Base-by-base conservation (phyloP, 2,888 invertebrate species). In the Lithophane leautieri region DNA sequence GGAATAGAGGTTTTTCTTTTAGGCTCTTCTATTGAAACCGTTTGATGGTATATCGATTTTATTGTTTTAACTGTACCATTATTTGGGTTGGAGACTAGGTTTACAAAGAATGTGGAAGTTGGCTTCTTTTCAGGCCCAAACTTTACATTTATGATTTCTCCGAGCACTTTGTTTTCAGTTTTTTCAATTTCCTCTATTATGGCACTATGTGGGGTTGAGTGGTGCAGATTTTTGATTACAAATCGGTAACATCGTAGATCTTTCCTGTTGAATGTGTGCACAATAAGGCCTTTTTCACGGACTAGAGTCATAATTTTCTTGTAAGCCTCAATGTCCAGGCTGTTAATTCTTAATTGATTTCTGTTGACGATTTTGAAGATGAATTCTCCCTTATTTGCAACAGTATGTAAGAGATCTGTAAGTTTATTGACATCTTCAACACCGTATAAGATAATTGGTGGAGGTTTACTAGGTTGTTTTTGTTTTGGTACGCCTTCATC, bases 1-100 rank as follows among this genome's bases (percentile, higher is more conserved):
- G 50, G 28, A 60, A 28, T 60, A 16, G 28, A 25, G n/a, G 16
- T 60, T 60, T 28, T 25, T 4, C 9, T 60, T 47, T 16, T 50
- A 50, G 50, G 50, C 50, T 50, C 50, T 50, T 54, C 54, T 54
- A 54, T n/a, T 54, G 12, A 28, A 28, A 60, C 28, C 1, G 58
- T 60, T 61, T 61, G 40, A 25, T 62, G 54, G 12, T 54, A 54
- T 54, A 54, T 54, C n/a, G 62, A 42, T 22, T 42, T 62, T 42
- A 42, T 62, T n/a, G 62, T 42, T 62, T 62, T 62, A 62, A 42
- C 42, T n/a, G 62, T 40, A 14, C 42, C n/a, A n/a, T 62, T 62
- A 16, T n/a, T 62, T n/a, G n/a, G 42, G 42, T 42, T 28, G 28
- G 65, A 25, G 6, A 65, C 28, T 2, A 65, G 19, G 6, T 47